phyloP scores from a whole-genome alignment of 2,113 vertebrate genomes.

The Ondatra zibethicus region DNA sequence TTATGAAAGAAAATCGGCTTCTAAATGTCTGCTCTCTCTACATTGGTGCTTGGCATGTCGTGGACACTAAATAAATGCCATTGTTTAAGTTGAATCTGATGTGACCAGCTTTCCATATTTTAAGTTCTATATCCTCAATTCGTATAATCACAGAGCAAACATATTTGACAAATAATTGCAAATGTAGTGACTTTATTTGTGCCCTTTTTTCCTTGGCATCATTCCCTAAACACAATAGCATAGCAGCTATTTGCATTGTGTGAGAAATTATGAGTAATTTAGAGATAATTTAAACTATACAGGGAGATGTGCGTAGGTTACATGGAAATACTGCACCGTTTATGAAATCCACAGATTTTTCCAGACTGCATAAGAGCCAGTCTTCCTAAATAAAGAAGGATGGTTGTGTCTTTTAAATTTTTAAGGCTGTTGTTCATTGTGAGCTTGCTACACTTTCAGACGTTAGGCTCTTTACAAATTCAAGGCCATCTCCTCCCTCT shows the following conservation, averaged over 20 bases:
- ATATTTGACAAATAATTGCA: background rate
- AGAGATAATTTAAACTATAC: background rate
- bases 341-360: background rate
- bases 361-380: background rate
- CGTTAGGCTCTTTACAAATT: background rate
- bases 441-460: background rate
- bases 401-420: background rate
- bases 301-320: background rate
- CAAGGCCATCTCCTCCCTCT: background rate
- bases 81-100: background rate
- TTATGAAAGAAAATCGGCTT: constrained; percentile 31
- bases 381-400: background rate
- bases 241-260: background rate
- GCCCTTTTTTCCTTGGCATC: background rate
- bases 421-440: background rate
- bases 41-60: background rate
- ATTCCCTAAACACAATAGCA: background rate
- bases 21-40: background rate
- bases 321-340: background rate
- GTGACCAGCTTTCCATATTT: background rate
- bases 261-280: background rate
- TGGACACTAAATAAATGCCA: background rate
- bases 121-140: background rate
- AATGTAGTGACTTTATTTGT: background rate
- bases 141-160: background rate